phyloP scores from a whole-genome alignment of 1,140 invertebrate genomes.

The Bombus cullumanus region DNA sequence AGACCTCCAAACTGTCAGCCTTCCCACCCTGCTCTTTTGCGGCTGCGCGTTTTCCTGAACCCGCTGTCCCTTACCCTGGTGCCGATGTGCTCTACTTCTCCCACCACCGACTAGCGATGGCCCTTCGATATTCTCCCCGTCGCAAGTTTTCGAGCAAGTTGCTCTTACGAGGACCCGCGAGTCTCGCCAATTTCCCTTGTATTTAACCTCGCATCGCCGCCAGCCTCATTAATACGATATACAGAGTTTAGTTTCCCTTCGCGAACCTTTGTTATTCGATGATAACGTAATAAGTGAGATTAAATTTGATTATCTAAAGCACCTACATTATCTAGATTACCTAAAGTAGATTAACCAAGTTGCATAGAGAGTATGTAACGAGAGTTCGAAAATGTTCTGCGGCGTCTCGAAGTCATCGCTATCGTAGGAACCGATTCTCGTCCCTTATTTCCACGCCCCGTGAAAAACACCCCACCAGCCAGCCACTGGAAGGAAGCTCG shows the following conservation, averaged over 20 bases:
- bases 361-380: background rate
- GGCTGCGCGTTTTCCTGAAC: slow-evolving; percentile 25
- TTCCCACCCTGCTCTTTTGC: slow-evolving; percentile 13
- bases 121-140: slow-evolving; percentile 39
- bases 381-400: background rate
- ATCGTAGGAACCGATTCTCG: too few species aligned
- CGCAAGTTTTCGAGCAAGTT: slow-evolving; percentile 25
- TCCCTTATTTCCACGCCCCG: background rate
- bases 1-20: slow-evolving; percentile 34
- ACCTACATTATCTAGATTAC: background rate
- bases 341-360: background rate
- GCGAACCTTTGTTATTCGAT: background rate
- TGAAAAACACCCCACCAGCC: slow-evolving; percentile 12
- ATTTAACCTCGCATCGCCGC: background rate
- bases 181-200: background rate
- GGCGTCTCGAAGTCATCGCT: background rate
- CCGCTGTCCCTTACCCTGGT: slow-evolving; percentile 19
- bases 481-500: slow-evolving; percentile 9
- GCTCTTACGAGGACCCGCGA: background rate
- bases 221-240: background rate
- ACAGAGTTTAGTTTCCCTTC: too few species aligned
- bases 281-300: background rate
- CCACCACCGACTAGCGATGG: slow-evolving; percentile 17
- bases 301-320: background rate
- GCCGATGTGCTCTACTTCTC: slow-evolving; percentile 37